phyloP scores from a whole-genome alignment of 2,888 invertebrate species.

The Meteorus cinctellus region DNA sequence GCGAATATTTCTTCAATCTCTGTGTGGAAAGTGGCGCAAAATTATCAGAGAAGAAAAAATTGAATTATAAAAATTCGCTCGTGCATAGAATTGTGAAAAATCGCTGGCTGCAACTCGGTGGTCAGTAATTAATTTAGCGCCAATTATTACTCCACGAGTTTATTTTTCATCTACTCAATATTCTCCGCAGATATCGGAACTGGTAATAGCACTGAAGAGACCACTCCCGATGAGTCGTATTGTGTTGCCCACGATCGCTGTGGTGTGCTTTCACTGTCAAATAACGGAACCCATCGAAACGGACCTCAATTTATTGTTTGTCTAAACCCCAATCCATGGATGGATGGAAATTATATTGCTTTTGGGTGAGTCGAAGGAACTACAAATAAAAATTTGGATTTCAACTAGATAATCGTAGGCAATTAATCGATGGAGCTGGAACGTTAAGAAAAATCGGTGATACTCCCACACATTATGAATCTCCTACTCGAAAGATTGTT shows the following conservation, averaged over 20 bases:
- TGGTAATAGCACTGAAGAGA: constrained; percentile 67
- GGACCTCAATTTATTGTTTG: constrained; percentile 82
- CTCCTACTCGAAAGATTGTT: constrained; percentile 71
- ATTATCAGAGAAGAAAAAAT: constrained; percentile 43
- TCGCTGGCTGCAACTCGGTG: constrained; percentile 83
- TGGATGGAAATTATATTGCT: constrained; percentile 82
- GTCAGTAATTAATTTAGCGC: constrained; percentile 65
- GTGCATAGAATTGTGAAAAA: constrained; percentile 77
- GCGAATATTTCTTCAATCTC: constrained; percentile 77
- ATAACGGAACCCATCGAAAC: constrained; percentile 81
- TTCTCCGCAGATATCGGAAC: constrained; percentile 14
- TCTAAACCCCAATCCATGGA: constrained; percentile 81
- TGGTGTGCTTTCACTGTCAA: constrained; percentile 84
- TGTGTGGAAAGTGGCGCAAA: constrained; percentile 73
- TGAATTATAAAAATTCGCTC: constrained; percentile 63
- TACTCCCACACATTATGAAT: constrained; percentile 79
- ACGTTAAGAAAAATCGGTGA: constrained; percentile 78
- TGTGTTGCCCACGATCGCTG: constrained; percentile 79
- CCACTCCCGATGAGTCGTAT: constrained; percentile 80
- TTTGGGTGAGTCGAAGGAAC: constrained; percentile 76
- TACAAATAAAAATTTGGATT: neutral
- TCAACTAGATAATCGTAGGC: constrained; percentile 68
- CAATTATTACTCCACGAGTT: neutral
- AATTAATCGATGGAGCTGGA: constrained; percentile 80
- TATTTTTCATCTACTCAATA: neutral